These are phyloP conservation scores for Bos taurus DNA, from an alignment of 2,113 vertebrate species.

Conservation along the genomic window ARS-UCD2.0 NC_037330.1:92392501-92393000, in stretches of 20 bases:
- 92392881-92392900: too few relatives aligned
- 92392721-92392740: too few relatives aligned
- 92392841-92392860: background rate
- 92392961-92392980: too few relatives aligned
- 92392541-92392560: background rate
- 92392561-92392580: background rate
- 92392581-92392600: background rate
- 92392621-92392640: too few relatives aligned
- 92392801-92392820: background rate
- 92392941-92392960: too few relatives aligned
- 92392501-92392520: background rate
- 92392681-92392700: too few relatives aligned
- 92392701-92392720: too few relatives aligned
- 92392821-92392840: background rate
- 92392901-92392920: too few relatives aligned
- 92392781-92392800: background rate
- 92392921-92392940: too few relatives aligned
- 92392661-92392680: too few relatives aligned
- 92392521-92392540: background rate
- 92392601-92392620: background rate
- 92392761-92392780: background rate
- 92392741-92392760: background rate
- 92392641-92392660: too few relatives aligned
- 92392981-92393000: too few relatives aligned
- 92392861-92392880: background rate